Conservation (phyloP, 2,113 vertebrate species). For the Zonotrichia leucophrys region DNA sequence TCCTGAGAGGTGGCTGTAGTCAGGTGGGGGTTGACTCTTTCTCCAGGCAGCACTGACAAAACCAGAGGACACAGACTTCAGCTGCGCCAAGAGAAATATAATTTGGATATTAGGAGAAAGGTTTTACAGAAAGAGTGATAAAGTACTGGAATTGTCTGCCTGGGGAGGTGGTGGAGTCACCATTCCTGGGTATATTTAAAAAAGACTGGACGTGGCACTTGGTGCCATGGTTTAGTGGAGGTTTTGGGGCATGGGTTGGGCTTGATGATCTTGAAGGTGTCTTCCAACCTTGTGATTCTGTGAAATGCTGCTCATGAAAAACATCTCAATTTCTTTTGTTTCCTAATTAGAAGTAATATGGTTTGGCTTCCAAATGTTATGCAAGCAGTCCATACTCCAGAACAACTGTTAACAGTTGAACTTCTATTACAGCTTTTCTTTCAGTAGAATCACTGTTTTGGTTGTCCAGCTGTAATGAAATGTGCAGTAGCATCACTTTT, state of each 20-base stretch:
- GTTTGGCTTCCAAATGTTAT: not conserved
- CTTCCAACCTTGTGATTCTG: not conserved
- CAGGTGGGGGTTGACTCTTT: not conserved
- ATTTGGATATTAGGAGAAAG: not conserved
- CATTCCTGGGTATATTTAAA: not conserved
- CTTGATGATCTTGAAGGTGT: not conserved
- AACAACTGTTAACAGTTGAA: not conserved
- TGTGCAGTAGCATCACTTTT: not conserved
- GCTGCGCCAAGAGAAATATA: not conserved
- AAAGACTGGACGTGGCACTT: not conserved
- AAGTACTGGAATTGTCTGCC: not conserved
- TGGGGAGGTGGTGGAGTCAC: not conserved
- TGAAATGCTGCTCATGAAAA: not conserved
- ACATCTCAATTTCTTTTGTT: not conserved
- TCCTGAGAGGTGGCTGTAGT: not conserved
- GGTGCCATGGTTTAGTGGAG: not conserved
- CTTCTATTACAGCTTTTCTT: not conserved
- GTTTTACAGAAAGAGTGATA: not conserved
- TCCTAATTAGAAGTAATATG: not conserved
- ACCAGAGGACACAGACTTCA: not conserved
- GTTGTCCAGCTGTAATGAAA: not conserved
- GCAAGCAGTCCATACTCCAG: not conserved
- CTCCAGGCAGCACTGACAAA: not conserved
- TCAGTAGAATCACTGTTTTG: not conserved
- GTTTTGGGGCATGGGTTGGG: not conserved